Conservation (phyloP, 2,888 invertebrate genomes). For the Conchocele bisecta region DNA sequence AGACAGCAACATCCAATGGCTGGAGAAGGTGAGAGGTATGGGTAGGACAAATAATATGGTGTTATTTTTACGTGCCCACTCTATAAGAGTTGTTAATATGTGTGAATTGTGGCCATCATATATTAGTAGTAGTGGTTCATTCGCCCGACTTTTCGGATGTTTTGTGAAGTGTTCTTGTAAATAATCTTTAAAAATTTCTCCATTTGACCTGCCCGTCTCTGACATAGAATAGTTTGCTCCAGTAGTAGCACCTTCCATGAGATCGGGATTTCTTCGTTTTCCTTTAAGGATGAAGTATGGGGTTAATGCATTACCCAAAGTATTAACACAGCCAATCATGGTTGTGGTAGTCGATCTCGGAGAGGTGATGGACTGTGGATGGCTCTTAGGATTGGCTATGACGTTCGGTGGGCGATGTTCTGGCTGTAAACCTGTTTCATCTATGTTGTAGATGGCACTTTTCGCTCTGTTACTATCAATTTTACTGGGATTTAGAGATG, state of each 20-base stretch:
- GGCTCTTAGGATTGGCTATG: too few relatives aligned
- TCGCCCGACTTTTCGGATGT: not conserved
- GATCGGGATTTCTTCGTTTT: slow-evolving; percentile 11
- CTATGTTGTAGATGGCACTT: too few relatives aligned
- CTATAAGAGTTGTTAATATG: not conserved
- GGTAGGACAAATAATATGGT: slow-evolving; percentile 21
- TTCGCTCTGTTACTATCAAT: slow-evolving; percentile 20
- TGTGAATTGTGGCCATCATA: slow-evolving; percentile 37
- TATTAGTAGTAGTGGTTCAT: slow-evolving; percentile 10
- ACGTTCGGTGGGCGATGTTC: too few relatives aligned
- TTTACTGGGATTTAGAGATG: slow-evolving; percentile 13
- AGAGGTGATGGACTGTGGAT: too few relatives aligned
- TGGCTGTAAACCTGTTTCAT: too few relatives aligned
- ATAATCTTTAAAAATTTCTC: too few relatives aligned
- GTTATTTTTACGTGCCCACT: slow-evolving; percentile 19
- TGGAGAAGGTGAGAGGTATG: slow-evolving; percentile 33
- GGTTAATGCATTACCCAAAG: too few relatives aligned
- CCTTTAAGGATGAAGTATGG: slow-evolving; percentile 33
- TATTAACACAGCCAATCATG: too few relatives aligned
- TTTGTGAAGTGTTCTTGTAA: too few relatives aligned
- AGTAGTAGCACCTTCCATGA: slow-evolving; percentile 6
- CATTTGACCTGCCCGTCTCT: too few relatives aligned
- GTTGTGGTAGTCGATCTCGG: too few relatives aligned
- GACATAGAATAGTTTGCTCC: slow-evolving; percentile 7
- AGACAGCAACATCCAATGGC: slow-evolving; percentile 22